A percentile compares a stretch with the other conserved stretches of the same genome.
Evolutionary conservation across 2,113 vertebrate genomes (phyloP).

Genomic region (Oplegnathus fasciatus): DNA sequence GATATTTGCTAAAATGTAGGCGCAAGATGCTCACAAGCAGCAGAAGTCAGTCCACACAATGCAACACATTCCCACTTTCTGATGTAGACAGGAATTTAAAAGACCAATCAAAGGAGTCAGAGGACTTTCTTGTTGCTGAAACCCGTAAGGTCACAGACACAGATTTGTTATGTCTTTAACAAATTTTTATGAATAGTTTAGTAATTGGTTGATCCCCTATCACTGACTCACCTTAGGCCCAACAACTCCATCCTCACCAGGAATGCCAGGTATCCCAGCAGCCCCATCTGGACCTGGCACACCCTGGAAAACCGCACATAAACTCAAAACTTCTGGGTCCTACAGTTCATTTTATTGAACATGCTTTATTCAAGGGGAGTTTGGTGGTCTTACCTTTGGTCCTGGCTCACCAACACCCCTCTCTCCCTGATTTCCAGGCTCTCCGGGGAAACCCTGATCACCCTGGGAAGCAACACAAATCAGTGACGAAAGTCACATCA

Average conservation of each 20-base stretch:
- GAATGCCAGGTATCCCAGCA: conserved; percentile 83
- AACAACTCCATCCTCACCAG: conserved; percentile 82
- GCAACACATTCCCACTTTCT: too few species aligned
- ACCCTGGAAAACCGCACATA: conserved; percentile 70
- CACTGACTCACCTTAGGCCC: conserved; percentile 79
- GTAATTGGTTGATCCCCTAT: background rate
- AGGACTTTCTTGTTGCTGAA: background rate
- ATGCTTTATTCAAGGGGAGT: background rate
- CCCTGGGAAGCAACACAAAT: conserved; percentile 72
- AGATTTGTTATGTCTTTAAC: background rate
- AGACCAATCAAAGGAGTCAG: background rate
- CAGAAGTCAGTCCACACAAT: too few species aligned
- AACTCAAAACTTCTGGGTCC: background rate
- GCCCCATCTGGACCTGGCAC: conserved; percentile 75
- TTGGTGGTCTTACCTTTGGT: conserved; percentile 74
- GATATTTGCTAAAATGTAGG: too few species aligned
- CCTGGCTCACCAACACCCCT: conserved; percentile 81
- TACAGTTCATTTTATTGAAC: background rate
- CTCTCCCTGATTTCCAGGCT: conserved; percentile 78
- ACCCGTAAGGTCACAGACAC: too few species aligned
- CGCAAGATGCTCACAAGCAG: too few species aligned
- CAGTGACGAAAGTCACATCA: background rate
- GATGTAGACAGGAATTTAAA: background rate
- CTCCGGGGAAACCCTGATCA: conserved; percentile 84
- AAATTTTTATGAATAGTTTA: background rate